Percentiles rank a stretch among this genome's conserved stretches.
Conservation (phyloP, 30 jellyfish, hydroid and myxozoan species). For the Mastigias papua region DNA sequence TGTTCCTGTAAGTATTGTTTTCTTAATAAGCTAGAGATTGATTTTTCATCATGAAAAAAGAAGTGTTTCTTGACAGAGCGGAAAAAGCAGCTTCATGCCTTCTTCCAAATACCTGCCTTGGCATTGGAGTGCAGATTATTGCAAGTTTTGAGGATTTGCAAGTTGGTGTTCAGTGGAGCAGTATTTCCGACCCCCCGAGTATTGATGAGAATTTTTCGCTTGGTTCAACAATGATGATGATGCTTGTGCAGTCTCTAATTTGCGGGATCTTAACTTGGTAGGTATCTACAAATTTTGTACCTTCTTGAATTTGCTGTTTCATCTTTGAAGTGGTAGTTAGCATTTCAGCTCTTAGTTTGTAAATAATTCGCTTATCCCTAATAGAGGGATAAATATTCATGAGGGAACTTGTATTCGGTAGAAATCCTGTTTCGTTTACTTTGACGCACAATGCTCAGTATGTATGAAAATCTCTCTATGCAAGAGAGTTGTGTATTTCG, state of each 20-base stretch:
- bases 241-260: not conserved
- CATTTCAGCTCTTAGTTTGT: too few species aligned
- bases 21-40: not conserved
- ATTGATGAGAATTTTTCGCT: slow-evolving; percentile 78
- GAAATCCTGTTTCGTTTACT: too few species aligned
- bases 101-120: slow-evolving; percentile 92
- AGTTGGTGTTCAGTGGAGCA: slow-evolving; percentile 79
- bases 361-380: too few species aligned
- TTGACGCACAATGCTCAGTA: too few species aligned
- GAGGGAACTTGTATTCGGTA: too few species aligned
- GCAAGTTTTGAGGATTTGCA: slow-evolving; percentile 63
- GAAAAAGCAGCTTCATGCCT: slow-evolving; percentile 84
- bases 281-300: too few species aligned
- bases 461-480: too few species aligned
- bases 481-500: too few species aligned
- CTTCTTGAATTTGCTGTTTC: too few species aligned
- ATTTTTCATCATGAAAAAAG: not conserved
- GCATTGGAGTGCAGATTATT: slow-evolving; percentile 79
- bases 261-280: not conserved
- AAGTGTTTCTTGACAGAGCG: slow-evolving; percentile 25
- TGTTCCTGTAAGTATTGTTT: not conserved
- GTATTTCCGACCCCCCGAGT: slow-evolving; percentile 38
- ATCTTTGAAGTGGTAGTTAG: too few species aligned
- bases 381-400: too few species aligned
- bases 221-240: not conserved